phyloP scores from a whole-genome alignment of 2,797 vertebrate species.

The Pteronotus mesoamericanus region DNA sequence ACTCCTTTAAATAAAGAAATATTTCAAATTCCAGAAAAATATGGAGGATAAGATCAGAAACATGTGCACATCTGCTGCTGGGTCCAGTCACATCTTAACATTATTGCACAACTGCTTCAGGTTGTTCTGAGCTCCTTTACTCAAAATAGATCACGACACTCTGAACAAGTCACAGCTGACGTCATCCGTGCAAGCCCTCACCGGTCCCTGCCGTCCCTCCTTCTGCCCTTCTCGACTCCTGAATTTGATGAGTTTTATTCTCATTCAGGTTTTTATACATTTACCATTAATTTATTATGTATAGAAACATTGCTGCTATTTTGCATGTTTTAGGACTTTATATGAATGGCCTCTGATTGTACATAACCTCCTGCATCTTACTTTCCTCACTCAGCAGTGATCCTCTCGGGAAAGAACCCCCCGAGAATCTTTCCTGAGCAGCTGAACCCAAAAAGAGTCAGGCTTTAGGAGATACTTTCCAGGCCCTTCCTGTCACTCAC shows the following conservation, averaged over 20 bases:
- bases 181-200: background rate
- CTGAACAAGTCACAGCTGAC: background rate
- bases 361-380: background rate
- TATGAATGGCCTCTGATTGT: background rate
- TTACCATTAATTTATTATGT: background rate
- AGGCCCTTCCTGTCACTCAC: slow-evolving; percentile 11
- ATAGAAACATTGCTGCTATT: background rate
- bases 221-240: background rate
- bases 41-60: background rate
- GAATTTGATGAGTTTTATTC: background rate
- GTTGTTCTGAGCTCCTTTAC: background rate
- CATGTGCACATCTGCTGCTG: background rate
- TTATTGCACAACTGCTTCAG: background rate
- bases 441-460: background rate
- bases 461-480: background rate
- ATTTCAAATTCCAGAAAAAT: background rate
- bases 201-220: background rate
- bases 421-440: background rate
- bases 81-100: background rate
- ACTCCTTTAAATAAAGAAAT: background rate
- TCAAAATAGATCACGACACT: background rate
- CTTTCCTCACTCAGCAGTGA: background rate
- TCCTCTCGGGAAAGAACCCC: background rate
- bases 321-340: background rate
- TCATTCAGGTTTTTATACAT: background rate